These are phyloP conservation scores for Rhinolophus ferrumequinum DNA, from an alignment of 2,113 vertebrate species.

Conservation along the genomic window DNA sequence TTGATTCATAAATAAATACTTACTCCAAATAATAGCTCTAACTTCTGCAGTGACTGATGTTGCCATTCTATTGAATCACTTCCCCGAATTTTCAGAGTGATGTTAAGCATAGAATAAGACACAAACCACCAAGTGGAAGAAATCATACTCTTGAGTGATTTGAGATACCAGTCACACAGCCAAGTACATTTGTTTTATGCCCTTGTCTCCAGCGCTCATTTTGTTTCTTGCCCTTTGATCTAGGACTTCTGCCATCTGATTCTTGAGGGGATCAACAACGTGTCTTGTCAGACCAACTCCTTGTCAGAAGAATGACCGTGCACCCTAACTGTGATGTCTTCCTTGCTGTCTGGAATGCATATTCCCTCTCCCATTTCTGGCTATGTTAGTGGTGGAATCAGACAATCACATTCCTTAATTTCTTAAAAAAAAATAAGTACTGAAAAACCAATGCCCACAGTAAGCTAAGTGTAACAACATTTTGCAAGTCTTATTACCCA, in stretches of 20 bases:
- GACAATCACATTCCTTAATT: not conserved
- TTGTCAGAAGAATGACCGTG: constrained; percentile 47
- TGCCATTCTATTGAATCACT: not conserved
- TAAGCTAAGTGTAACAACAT: not conserved
- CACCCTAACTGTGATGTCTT: constrained; percentile 17
- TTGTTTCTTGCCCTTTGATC: constrained; percentile 60
- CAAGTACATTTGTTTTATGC: constrained; percentile 48
- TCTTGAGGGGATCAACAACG: not conserved
- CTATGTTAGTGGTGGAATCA: not conserved
- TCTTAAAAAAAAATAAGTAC: not conserved
- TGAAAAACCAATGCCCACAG: not conserved
- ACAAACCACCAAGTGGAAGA: not conserved
- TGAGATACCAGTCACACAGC: constrained; percentile 42
- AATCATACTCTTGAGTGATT: constrained; percentile 39
- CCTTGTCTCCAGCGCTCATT: constrained; percentile 49
- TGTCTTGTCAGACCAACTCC: constrained; percentile 58
- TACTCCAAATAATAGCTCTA: not conserved
- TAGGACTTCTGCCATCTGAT: constrained; percentile 68
- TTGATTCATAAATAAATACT: not conserved
- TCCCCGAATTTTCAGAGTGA: constrained; percentile 1
- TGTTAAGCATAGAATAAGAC: not conserved
- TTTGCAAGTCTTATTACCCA: not conserved
- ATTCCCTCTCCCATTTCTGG: not conserved
- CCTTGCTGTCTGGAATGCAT: not conserved
- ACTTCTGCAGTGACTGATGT: not conserved